Conservation (phyloP, 1,140 invertebrate genomes). For the Agrilus planipennis region DNA sequence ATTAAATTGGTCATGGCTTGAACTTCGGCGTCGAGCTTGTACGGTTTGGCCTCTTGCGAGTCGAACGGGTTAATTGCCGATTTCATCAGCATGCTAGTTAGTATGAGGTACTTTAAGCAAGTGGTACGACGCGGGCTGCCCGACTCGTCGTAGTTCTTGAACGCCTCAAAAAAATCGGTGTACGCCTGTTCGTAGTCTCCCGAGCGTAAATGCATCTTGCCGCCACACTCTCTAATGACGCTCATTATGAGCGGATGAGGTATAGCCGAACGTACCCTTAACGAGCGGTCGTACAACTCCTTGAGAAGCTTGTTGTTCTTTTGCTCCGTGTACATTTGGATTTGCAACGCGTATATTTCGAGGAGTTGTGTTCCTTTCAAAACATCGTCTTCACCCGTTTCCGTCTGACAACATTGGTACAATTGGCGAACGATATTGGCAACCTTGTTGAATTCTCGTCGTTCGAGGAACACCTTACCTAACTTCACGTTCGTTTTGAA, state of each 20-base stretch:
- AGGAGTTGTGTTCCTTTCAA: slow-evolving; percentile 96
- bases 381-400: slow-evolving; percentile 94
- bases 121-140: slow-evolving; percentile 90
- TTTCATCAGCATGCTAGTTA: slow-evolving; percentile 98
- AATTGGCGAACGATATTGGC: slow-evolving; percentile 93
- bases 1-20: slow-evolving; percentile 98
- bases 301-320: slow-evolving; percentile 99
- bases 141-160: slow-evolving; percentile 99
- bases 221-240: slow-evolving; percentile 97
- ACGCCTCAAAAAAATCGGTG: slow-evolving; percentile 98
- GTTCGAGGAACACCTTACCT: slow-evolving; percentile 96
- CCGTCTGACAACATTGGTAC: slow-evolving; percentile 92
- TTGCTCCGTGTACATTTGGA: slow-evolving; percentile 99
- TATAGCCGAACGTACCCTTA: slow-evolving; percentile 97
- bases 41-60: slow-evolving; percentile 98
- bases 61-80: slow-evolving; percentile 99
- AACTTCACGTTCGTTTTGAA: slow-evolving; percentile 99
- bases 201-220: slow-evolving; percentile 98
- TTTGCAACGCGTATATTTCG: slow-evolving; percentile 97
- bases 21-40: slow-evolving; percentile 98
- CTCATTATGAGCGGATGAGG: slow-evolving; percentile 99
- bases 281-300: slow-evolving; percentile 91
- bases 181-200: slow-evolving; percentile 97
- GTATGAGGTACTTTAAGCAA: slow-evolving; percentile 96
- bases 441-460: slow-evolving; percentile 85